These are phyloP conservation scores for Balanococcus diminutus DNA, from an alignment of 2,888 invertebrate genomes.

Conservation along the genomic window DNA sequence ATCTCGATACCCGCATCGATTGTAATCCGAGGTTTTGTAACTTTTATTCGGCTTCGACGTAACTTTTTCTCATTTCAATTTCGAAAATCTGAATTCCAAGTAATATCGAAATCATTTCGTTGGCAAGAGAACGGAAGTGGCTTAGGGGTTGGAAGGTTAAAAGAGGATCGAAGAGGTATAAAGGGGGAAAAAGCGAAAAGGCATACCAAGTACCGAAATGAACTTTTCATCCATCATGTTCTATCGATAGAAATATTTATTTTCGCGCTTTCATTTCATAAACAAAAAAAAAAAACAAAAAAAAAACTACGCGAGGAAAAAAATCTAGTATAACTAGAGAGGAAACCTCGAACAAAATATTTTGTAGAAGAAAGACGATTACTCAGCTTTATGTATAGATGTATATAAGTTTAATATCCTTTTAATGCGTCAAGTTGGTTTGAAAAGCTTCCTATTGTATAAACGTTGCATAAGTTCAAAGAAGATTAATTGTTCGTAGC, in stretches of 20 bases:
- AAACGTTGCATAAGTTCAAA: conserved; percentile 37
- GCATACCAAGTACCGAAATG: not conserved
- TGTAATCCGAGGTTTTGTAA: not conserved
- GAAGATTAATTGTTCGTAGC: conserved; percentile 22
- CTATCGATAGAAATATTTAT: conserved; percentile 37
- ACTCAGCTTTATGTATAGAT: not conserved
- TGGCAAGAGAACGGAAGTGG: not conserved
- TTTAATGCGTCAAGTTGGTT: conserved; percentile 31
- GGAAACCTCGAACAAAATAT: conserved; percentile 1
- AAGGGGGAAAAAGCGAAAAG: not conserved
- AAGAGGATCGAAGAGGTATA: not conserved
- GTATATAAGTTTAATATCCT: conserved; percentile 32
- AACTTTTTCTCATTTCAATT: conserved; percentile 22
- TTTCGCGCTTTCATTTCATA: conserved; percentile 36
- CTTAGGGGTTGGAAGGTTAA: not conserved
- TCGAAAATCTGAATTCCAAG: not conserved
- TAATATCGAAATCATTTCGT: conserved; percentile 1
- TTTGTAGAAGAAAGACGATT: conserved; percentile 23
- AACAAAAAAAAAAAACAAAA: conserved; percentile 17
- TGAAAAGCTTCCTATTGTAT: conserved; percentile 33
- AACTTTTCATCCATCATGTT: conserved; percentile 33
- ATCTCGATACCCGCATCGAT: not conserved
- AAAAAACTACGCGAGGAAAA: not conserved
- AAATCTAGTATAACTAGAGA: not conserved
- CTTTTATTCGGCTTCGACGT: not conserved